phyloP scores from a whole-genome alignment of 2,113 vertebrate species.

The Ochotona princeps region DNA sequence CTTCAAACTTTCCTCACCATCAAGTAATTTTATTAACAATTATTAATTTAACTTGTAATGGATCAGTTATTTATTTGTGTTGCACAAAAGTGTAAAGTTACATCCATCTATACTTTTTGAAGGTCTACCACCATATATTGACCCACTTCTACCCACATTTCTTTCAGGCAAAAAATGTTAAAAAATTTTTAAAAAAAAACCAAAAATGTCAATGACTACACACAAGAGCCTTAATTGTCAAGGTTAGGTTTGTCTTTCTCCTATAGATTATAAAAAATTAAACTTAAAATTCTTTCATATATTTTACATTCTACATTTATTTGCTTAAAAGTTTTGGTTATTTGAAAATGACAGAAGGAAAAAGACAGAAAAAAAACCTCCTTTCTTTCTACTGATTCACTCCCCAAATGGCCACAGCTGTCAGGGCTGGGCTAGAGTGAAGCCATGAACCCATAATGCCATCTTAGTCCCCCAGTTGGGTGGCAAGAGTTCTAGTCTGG shows the following conservation, averaged over 20 bases:
- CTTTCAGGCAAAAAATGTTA: conserved; percentile 33
- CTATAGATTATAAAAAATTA: conserved; percentile 2
- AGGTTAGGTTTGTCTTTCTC: not conserved
- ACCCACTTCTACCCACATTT: not conserved
- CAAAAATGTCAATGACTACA: not conserved
- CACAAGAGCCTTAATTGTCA: not conserved
- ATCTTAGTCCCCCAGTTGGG: too few species aligned
- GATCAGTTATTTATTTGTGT: not conserved
- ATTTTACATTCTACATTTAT: not conserved
- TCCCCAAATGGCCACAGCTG: too few species aligned
- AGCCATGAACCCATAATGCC: too few species aligned
- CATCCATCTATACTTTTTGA: not conserved
- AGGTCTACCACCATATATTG: not conserved
- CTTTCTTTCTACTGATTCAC: too few species aligned
- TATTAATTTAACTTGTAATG: not conserved
- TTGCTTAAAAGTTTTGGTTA: not conserved
- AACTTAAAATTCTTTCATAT: not conserved
- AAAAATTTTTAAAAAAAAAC: not conserved
- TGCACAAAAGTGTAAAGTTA: not conserved
- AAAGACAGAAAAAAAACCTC: too few species aligned
- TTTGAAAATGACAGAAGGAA: too few species aligned
- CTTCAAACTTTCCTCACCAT: not conserved
- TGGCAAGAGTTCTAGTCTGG: too few species aligned
- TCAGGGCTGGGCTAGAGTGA: too few species aligned
- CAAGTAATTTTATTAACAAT: not conserved